phyloP scores from a whole-genome alignment of 2,888 invertebrate species.

The Toxonevra muliebris region DNA sequence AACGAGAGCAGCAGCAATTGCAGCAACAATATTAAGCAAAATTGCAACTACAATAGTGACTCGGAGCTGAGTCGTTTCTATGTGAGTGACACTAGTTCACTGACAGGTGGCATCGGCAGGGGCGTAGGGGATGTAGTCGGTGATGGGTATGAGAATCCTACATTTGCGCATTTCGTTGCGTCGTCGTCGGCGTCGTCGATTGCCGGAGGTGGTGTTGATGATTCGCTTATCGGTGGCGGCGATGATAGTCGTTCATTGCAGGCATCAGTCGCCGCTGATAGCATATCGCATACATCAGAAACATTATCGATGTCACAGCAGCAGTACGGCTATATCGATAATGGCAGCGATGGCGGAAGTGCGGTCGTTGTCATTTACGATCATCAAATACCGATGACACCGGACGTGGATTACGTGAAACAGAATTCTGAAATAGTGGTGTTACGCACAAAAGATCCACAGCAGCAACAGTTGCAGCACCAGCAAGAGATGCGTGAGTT shows the following conservation, averaged over 20 bases:
- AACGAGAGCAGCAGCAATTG: conserved; percentile 21
- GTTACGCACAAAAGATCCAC: conserved; percentile 62
- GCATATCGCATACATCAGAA: conserved; percentile 49
- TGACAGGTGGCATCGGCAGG: conserved; percentile 55
- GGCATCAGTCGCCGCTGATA: conserved; percentile 42
- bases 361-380: conserved; percentile 63
- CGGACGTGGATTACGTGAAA: conserved; percentile 62
- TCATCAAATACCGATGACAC: conserved; percentile 61
- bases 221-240: conserved; percentile 43
- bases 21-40: conserved; percentile 16
- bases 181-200: conserved; percentile 37
- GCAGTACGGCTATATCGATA: conserved; percentile 51
- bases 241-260: conserved; percentile 39
- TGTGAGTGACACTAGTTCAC: conserved; percentile 63
- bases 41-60: conserved; percentile 57
- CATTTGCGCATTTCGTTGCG: conserved; percentile 61
- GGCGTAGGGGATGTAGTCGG: conserved; percentile 41
- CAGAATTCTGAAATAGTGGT: conserved; percentile 64
- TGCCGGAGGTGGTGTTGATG: conserved; percentile 35
- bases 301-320: conserved; percentile 40
- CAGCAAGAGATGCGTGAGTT: conserved; percentile 56
- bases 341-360: conserved; percentile 49
- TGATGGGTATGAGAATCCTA: conserved; percentile 61
- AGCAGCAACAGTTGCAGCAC: conserved; percentile 45
- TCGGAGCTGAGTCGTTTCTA: conserved; percentile 63